phyloP scores from a whole-genome alignment of 2,888 invertebrate species.

The Pristionchus exspectatus region DNA sequence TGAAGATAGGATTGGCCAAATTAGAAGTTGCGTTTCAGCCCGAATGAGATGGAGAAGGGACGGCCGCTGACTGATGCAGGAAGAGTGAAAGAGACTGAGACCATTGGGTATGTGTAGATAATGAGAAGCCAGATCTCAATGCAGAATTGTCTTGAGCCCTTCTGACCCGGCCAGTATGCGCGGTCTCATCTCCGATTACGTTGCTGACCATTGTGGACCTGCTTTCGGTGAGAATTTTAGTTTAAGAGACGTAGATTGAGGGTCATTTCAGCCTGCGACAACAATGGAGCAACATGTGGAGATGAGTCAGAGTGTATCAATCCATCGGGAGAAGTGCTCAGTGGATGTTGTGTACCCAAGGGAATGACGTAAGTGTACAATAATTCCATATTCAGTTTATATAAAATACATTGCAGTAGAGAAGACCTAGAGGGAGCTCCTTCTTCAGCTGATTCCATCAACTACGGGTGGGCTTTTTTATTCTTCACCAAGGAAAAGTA shows the following conservation, averaged over 20 bases:
- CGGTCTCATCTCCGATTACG: conserved; percentile 20
- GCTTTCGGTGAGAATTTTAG: conserved; percentile 35
- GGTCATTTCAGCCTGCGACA: not conserved
- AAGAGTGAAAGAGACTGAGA: not conserved
- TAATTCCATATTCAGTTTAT: no score
- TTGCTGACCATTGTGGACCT: not conserved
- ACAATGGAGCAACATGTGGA: not conserved
- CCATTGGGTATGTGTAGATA: not conserved
- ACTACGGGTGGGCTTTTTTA: not conserved
- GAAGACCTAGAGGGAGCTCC: not conserved
- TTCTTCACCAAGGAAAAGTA: not conserved
- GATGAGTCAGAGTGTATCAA: conserved; percentile 9
- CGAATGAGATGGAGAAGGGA: not conserved
- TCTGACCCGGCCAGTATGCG: not conserved
- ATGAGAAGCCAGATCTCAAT: not conserved
- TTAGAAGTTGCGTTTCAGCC: not conserved
- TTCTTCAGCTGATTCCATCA: not conserved
- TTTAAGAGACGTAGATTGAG: not conserved
- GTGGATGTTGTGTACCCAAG: conserved; percentile 28
- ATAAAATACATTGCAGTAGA: not conserved
- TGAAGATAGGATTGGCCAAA: not conserved
- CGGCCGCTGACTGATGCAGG: not conserved
- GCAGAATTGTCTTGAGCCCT: not conserved
- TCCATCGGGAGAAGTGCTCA: conserved; percentile 4
- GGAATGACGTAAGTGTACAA: conserved; percentile 21